Evolutionary conservation across 2,888 invertebrate species (phyloP).

Genomic region (Ernsta delagoae): DNA sequence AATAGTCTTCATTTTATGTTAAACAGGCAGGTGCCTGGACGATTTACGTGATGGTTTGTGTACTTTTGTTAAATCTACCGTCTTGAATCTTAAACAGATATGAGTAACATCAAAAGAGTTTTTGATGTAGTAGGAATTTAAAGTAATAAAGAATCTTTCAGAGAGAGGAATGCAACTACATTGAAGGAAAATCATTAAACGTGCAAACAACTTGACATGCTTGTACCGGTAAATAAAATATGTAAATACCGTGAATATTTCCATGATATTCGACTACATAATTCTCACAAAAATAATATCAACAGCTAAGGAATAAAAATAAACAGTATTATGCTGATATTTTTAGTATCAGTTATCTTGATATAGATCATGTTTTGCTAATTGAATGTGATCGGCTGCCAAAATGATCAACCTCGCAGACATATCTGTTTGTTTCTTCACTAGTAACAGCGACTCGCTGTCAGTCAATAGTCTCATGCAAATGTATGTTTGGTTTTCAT

Average conservation of each 20-base stretch:
- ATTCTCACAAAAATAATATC: background rate
- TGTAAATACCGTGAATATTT: too few relatives aligned
- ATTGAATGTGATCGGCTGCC: slow-evolving; percentile 49
- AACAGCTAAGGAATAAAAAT: slow-evolving; percentile 5
- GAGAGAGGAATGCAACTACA: too few relatives aligned
- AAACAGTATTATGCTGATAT: slow-evolving; percentile 12
- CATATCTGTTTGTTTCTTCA: slow-evolving; percentile 46
- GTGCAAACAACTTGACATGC: too few relatives aligned
- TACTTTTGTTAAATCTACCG: background rate
- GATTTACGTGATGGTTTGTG: background rate
- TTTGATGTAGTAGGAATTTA: background rate
- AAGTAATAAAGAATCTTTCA: too few relatives aligned
- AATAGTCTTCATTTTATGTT: background rate
- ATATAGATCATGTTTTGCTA: slow-evolving; percentile 40
- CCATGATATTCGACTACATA: background rate
- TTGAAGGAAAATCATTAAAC: too few relatives aligned
- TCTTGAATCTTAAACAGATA: background rate
- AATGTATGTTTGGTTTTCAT: slow-evolving; percentile 20
- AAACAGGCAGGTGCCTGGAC: background rate
- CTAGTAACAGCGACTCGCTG: slow-evolving; percentile 44
- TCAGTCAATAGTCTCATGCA: slow-evolving; percentile 41
- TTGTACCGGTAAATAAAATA: too few relatives aligned
- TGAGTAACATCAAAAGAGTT: background rate
- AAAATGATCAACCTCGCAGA: slow-evolving; percentile 50
- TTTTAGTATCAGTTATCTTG: slow-evolving; percentile 24